Base-by-base conservation (phyloP, 1,140 invertebrate species). In the Steinernema feltiae region DNA sequence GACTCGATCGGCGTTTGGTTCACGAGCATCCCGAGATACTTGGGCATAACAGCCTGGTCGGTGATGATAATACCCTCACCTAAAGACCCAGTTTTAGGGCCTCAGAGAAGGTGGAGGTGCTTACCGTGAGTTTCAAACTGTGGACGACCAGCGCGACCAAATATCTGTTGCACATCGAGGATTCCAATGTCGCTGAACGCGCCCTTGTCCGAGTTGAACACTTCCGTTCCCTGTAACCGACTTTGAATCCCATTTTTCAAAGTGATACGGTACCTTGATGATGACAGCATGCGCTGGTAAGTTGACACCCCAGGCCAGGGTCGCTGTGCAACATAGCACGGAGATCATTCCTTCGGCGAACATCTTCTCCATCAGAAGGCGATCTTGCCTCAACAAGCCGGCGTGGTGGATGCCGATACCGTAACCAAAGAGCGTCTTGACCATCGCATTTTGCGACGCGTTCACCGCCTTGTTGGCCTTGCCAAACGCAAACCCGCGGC, bases 251-350 rank as follows among this genome's bases (percentile, higher is more conserved):
- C 24, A 27, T 1, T 12, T 48, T 29, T 69, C 17, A 71, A 27
- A 32, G 29, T 30, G 27, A 31, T 46, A 1, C 27, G 30, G 85
- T 88, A 93, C 92, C 87, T 92, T 92, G 79, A 99, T 99, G 70
- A 99, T 92, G 76, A 99, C 97, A 73, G 93, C 94, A 88, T 98
- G 95, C 0, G 96, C 97, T 0, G 97, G 97, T 78, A 99, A 89
- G 89, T 99, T 99, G 0, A 99, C 96, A 81, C 97, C 97, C 97
- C 97, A 99, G 30, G 97, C 97, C 12, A 99, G 88, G 0, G 97
- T 99, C 0, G 97, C 93, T 0, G 97, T 99, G 87, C 96, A 99
- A 12, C 96, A 93, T 0, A 99, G 88, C 1, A 98, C 78, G 24
- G 75, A 77, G 46, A 98, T 92, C 73, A 92, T 88, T 0, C 97